Base-by-base conservation (phyloP, 1,140 invertebrate genomes). In the Tetramorium alpestre region DNA sequence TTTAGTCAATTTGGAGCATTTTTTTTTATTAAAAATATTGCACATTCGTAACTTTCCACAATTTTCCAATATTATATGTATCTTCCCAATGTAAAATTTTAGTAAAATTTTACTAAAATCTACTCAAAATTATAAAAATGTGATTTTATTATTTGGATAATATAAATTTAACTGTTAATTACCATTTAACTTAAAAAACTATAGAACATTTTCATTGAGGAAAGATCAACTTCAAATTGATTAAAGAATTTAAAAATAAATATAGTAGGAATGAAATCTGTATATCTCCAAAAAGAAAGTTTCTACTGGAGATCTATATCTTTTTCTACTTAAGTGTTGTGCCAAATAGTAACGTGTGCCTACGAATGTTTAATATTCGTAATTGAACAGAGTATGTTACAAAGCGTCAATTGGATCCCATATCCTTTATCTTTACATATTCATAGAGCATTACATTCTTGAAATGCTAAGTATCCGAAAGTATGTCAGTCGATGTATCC, bases 401-500 rank as follows among this genome's bases (percentile, higher is more conserved):
- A 89, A 76, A 28, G 41, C 18, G 25, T 49, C 25, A 72, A 2
- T 60, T 77, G 60, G 77, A 86, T 69, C 64, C 78, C 80, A 77
- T 16, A n/a, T 86, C 25, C 13, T 89, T 47, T 25, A 44, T 51
- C 33, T 89, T 67, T 25, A 51, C 41, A 78, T 44, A 25, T 76
- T 87, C 44, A 22, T 11, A 28, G 54, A 44, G 38, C 28, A 22
- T 84, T 56, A 58, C 60, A 72, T 33, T 28, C 33, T 75, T 16
- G 75, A 69, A 67, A 49, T 88, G 89, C 92, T 94, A 94, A 73
- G 93, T 92, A 82, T 93, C 89, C 18, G 88, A 84, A 10, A 94
- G 76, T 54, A 86, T 85, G 10, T 88, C 89, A 2, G 78, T 67
- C 49, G 84, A 76, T 85, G 91, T 92, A 16, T 92, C 90, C 16